Percentiles rank a stretch among this genome's conserved stretches.
Conservation (phyloP, 2,797 vertebrate genomes). For the Hyperoplus immaculatus region DNA sequence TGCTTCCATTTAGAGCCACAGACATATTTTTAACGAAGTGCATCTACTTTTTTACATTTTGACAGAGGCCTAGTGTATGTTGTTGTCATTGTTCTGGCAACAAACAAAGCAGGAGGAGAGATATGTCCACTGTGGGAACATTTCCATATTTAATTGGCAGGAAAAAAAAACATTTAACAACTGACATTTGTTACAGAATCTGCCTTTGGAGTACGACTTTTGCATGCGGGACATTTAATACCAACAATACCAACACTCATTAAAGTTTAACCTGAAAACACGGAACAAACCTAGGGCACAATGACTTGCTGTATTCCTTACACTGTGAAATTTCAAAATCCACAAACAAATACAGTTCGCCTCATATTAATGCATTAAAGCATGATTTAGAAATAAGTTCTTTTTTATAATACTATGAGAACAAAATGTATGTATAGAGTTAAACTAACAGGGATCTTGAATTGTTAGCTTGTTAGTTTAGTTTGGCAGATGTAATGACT, state of each 20-base stretch:
- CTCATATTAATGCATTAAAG: background rate
- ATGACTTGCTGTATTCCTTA: background rate
- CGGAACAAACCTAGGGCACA: background rate
- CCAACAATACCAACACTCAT: background rate
- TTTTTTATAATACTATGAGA: background rate
- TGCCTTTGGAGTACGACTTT: background rate
- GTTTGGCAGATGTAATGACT: slow-evolving; percentile 23
- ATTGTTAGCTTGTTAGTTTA: background rate
- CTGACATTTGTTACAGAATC: background rate
- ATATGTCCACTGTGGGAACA: background rate
- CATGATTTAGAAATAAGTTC: background rate
- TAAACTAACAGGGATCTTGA: background rate
- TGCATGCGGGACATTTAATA: background rate
- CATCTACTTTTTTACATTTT: background rate
- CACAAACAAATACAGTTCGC: background rate
- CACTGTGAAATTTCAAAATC: background rate
- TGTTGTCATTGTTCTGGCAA: slow-evolving; percentile 3
- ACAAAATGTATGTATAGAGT: background rate
- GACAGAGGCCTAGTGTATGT: no score
- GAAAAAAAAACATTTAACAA: background rate
- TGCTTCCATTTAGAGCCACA: slow-evolving; percentile 5
- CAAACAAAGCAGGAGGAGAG: background rate
- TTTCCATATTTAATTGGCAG: background rate
- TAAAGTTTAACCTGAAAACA: no score
- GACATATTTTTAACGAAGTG: background rate